Evolutionary conservation across 1,140 invertebrate species (phyloP).

Genomic region (Pogonomyrmex californicus): DNA sequence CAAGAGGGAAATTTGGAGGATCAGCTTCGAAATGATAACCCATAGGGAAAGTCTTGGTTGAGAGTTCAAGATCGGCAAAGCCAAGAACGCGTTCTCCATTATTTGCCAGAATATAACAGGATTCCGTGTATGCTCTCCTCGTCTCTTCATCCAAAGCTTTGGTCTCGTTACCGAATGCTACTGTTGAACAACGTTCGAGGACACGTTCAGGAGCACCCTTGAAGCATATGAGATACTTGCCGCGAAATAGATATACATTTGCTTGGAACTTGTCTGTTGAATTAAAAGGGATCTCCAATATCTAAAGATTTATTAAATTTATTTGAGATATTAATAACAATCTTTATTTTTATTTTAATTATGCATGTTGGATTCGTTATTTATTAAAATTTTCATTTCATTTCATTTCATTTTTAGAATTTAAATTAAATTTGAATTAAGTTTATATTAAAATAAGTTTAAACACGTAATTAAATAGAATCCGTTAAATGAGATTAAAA

Average conservation of each 20-base stretch:
- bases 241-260: slow-evolving; percentile 97
- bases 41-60: slow-evolving; percentile 95
- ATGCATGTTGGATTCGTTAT: background rate
- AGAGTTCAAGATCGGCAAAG: slow-evolving; percentile 97
- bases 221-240: slow-evolving; percentile 98
- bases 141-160: slow-evolving; percentile 97
- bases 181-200: slow-evolving; percentile 97
- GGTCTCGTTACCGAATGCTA: slow-evolving; percentile 98
- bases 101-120: slow-evolving; percentile 91
- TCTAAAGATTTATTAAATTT: slow-evolving; percentile 88
- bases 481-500: background rate
- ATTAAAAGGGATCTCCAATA: slow-evolving; percentile 99
- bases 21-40: slow-evolving; percentile 97
- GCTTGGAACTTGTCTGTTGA: slow-evolving; percentile 99
- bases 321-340: background rate
- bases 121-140: slow-evolving; percentile 98
- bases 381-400: background rate
- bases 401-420: background rate
- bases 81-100: slow-evolving; percentile 98
- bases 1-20: slow-evolving; percentile 91
- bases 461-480: background rate
- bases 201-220: slow-evolving; percentile 99
- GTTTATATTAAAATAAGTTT: background rate
- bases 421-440: background rate
- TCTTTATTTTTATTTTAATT: slow-evolving; percentile 83